A percentile compares a stretch with the other conserved stretches of the same genome.
Conservation (phyloP, 2,113 vertebrate genomes). For the Falco punctatus region DNA sequence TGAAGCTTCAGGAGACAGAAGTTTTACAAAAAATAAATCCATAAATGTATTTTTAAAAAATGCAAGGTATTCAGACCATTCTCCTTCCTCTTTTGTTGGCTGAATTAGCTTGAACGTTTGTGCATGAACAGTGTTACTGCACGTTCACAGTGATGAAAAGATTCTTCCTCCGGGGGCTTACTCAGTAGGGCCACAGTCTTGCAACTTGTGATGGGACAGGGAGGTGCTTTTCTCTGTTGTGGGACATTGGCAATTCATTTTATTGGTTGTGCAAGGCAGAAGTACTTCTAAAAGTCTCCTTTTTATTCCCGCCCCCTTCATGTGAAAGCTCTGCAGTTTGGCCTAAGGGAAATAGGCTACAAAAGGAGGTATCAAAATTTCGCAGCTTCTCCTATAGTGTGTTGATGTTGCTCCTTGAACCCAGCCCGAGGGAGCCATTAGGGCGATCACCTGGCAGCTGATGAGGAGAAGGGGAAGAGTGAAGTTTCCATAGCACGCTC, state of each 20-base stretch:
- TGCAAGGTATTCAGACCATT: neutral
- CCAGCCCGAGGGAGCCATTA: neutral
- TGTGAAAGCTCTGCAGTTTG: neutral
- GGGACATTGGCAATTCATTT: neutral
- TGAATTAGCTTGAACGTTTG: neutral
- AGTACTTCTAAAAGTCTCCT: neutral
- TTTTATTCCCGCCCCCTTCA: neutral
- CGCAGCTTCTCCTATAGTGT: neutral
- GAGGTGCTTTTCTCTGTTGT: neutral
- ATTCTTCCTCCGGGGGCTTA: neutral
- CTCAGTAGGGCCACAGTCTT: neutral
- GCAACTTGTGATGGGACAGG: neutral
- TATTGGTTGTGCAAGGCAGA: neutral
- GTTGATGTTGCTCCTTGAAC: neutral
- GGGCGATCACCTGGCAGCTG: neutral
- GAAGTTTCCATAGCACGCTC: neutral
- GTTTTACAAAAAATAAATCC: neutral
- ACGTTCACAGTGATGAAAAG: accelerated
- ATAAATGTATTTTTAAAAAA: accelerated
- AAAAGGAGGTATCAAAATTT: constrained; percentile 27
- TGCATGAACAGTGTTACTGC: neutral
- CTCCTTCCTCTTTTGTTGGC: neutral
- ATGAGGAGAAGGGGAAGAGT: neutral
- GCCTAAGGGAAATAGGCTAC: neutral
- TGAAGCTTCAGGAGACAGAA: neutral